A percentile compares a stretch with the other conserved stretches of the same genome.
Conservation (phyloP, 2,113 vertebrate genomes). For the Theristicus caerulescens region DNA sequence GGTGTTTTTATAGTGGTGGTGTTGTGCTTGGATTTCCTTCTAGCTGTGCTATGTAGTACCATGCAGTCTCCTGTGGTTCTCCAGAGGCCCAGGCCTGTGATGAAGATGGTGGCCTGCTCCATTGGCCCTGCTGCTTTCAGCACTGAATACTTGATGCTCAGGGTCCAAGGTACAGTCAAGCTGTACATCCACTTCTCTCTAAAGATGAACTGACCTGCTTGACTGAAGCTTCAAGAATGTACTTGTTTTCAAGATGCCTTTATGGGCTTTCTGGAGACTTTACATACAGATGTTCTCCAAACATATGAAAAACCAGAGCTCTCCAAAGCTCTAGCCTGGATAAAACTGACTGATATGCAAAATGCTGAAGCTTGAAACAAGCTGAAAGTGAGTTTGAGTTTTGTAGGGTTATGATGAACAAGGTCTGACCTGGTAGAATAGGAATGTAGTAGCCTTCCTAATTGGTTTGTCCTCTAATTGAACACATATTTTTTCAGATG, state of each 20-base stretch:
- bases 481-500: neutral
- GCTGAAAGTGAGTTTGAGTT: neutral
- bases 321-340: neutral
- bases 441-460: neutral
- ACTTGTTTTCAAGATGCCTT: neutral
- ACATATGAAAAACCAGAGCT: neutral
- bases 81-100: neutral
- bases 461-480: neutral
- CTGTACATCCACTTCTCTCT: neutral
- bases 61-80: neutral
- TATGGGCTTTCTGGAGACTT: neutral
- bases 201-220: neutral
- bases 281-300: neutral
- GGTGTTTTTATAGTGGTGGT: neutral
- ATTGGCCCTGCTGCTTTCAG: neutral
- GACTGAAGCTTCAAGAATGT: neutral
- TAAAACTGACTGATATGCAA: neutral
- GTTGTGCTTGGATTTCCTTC: neutral
- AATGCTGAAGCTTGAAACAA: neutral
- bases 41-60: neutral
- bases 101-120: neutral
- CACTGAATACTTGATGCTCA: neutral
- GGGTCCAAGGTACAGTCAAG: neutral
- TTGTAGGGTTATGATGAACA: neutral
- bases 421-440: neutral